Percentiles rank a stretch among this genome's conserved stretches.
These are phyloP conservation scores for Etia nguti DNA, from an alignment of 2,113 vertebrate genomes.

Conservation along the genomic window DNA sequence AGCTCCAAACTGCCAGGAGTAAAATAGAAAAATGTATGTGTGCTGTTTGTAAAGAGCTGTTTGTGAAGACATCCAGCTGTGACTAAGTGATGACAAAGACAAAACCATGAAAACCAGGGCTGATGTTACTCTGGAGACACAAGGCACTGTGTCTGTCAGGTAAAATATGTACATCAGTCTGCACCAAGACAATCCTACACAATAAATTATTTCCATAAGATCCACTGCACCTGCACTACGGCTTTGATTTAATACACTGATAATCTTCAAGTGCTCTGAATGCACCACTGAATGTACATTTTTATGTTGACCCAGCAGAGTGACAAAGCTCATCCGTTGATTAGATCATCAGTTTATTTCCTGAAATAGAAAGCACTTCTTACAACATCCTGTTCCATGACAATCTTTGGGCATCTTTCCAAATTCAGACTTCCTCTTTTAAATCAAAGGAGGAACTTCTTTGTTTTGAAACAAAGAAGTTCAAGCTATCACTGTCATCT, in stretches of 20 bases:
- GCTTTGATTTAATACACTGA: neutral
- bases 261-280: neutral
- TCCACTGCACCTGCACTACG: accelerated
- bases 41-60: neutral
- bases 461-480: neutral
- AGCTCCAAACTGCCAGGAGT: neutral
- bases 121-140: neutral
- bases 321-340: neutral
- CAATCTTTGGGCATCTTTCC: neutral
- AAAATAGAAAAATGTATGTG: neutral
- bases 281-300: accelerated
- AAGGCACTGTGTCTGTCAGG: neutral
- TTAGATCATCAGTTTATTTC: neutral
- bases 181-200: accelerated
- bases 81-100: accelerated
- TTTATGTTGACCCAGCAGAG: neutral
- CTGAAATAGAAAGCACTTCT: neutral
- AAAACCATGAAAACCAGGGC: neutral
- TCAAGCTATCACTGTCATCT: neutral
- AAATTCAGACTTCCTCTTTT: neutral
- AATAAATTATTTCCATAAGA: neutral
- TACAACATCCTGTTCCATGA: neutral
- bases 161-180: neutral
- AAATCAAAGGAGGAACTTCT: neutral
- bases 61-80: neutral